Base-by-base conservation (phyloP, 2,113 vertebrate species). In the Charina bottae region DNA sequence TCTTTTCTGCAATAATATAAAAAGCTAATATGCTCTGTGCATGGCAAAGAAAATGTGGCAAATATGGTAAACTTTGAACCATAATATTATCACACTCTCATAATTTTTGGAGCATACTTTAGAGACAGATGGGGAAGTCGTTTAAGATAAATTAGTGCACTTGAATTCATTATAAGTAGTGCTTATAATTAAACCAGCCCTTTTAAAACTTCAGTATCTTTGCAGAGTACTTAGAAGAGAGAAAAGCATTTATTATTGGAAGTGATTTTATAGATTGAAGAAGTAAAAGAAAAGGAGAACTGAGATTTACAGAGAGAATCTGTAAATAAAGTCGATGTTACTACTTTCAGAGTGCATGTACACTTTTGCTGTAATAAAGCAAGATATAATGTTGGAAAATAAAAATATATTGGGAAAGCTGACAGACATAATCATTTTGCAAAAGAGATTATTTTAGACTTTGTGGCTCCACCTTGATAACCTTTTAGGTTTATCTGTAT, bases 141-240 rank as follows among this genome's bases (percentile, higher is more conserved):
- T 97, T 97, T 97, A 97, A 97, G 96, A 97, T 97, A 97, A 97
- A 97, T 94, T 96, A 97, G 97, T 97, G 95, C 96, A 97, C 97
- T 98, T 98, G 98, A 98, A 97, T 97, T 97, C 97, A 96, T 98
- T 97, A 97, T 96, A 95, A 95, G 93, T 92, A 95, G 95, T 96
- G 96, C 97, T 98, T 97, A 93, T 95, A 97, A 97, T 97, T 98
- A 98, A 97, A 97, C 93, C 95, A 96, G 96, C 96, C 98, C 95
- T 95, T 97, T 97, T 95, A 95, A 95, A 96, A 97, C 96, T 97
- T 97, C 92, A 59, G 91, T 96, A 89, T 92, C 95, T 97, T 93
- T 94, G 78, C 93, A 62, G 94, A 37, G 94, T 96, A 93, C 93
- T 96, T 88, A 92, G 94, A 96, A 89, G 19, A 87, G 12, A 72